Conservation (phyloP, 2,888 invertebrate genomes). For the Hyposoter didymator region DNA sequence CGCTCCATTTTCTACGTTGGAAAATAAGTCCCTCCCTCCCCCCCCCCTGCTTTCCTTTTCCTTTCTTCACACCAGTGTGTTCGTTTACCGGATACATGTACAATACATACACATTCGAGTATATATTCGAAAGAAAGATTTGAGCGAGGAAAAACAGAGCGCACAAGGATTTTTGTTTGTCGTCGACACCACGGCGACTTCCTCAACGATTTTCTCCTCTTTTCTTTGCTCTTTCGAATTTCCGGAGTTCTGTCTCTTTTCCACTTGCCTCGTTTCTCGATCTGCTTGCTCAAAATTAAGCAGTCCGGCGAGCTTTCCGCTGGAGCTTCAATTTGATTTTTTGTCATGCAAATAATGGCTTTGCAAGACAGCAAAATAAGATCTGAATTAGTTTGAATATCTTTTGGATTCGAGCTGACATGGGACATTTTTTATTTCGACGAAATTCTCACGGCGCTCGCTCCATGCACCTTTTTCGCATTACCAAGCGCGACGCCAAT, state of each 20-base stretch:
- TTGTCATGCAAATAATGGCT: conserved; percentile 13
- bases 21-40: conserved; percentile 62
- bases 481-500: background rate
- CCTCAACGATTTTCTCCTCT: conserved; percentile 42
- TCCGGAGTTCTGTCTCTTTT: conserved; percentile 10
- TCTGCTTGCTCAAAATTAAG: conserved; percentile 27
- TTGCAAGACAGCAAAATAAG: background rate
- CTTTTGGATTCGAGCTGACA: background rate
- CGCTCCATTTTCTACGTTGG: conserved; percentile 67
- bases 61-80: conserved; percentile 8
- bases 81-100: conserved; percentile 14
- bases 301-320: conserved; percentile 28
- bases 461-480: background rate
- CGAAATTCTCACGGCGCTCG: background rate
- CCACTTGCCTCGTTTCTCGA: background rate
- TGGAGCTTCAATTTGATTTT: background rate
- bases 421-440: background rate
- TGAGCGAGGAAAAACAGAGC: conserved; percentile 59
- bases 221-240: conserved; percentile 16
- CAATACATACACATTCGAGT: background rate
- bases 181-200: conserved; percentile 53
- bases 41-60: background rate
- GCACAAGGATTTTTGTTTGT: conserved; percentile 51
- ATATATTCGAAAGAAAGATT: conserved; percentile 26
- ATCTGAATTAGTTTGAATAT: background rate